Evolutionary conservation across 2,797 vertebrate species (phyloP).

Genomic region (Aphelocoma californica): DNA sequence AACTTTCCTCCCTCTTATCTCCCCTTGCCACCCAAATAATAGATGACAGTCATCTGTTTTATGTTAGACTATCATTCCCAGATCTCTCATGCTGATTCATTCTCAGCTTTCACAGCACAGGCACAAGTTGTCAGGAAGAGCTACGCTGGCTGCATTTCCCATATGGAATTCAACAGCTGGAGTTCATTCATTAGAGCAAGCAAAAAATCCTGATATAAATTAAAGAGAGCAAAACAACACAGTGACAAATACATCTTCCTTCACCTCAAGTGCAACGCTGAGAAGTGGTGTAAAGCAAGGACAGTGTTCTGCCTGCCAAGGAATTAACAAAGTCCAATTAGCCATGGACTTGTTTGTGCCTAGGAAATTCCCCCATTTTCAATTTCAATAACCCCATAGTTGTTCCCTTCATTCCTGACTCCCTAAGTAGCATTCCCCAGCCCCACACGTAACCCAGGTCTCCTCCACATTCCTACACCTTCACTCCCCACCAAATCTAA

Average conservation of each 20-base stretch:
- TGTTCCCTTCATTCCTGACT: not conserved
- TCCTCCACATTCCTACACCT: no score
- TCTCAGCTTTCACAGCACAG: constrained; percentile 54
- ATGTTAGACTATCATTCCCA: constrained; percentile 66
- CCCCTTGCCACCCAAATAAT: constrained; percentile 54
- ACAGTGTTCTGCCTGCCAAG: not conserved
- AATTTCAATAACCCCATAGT: not conserved
- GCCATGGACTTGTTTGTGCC: not conserved
- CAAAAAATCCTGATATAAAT: not conserved
- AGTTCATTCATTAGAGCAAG: constrained; percentile 43
- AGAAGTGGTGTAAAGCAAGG: not conserved
- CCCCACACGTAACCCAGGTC: not conserved
- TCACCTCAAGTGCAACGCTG: not conserved
- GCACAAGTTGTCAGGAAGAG: constrained; percentile 49
- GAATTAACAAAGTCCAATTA: not conserved
- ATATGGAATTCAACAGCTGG: constrained; percentile 59
- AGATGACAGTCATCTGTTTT: constrained; percentile 72
- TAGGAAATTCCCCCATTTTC: not conserved
- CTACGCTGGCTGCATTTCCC: constrained; percentile 37
- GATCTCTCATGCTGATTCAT: constrained; percentile 67
- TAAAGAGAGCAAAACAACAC: not conserved
- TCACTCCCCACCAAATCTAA: not conserved
- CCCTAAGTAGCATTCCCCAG: not conserved
- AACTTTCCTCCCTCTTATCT: constrained; percentile 56
- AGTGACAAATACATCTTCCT: not conserved